These are phyloP conservation scores for Omphaloscelis lunosa DNA, from an alignment of 2,888 invertebrate species.

Conservation along the genomic window DNA sequence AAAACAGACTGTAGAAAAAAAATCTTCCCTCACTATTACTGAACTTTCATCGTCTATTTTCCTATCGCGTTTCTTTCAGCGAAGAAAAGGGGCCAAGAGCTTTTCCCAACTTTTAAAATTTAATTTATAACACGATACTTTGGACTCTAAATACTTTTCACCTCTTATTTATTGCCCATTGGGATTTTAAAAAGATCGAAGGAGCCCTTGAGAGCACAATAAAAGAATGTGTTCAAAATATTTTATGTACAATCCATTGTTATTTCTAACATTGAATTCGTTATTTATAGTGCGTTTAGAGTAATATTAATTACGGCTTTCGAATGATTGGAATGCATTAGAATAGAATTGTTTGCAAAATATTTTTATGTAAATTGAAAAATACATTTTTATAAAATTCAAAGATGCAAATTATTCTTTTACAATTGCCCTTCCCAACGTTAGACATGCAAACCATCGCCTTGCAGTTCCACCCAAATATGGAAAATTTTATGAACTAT, in stretches of 20 bases:
- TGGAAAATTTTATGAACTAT: neutral
- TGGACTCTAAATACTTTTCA: constrained; percentile 43
- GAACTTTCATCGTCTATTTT: constrained; percentile 10
- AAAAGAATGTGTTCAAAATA: constrained; percentile 36
- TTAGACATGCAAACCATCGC: neutral
- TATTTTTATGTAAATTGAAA: no score
- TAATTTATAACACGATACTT: constrained; percentile 53
- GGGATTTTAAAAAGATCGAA: constrained; percentile 39
- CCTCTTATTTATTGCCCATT: constrained; percentile 40
- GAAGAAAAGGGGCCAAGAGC: constrained; percentile 5
- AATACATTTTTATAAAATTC: no score
- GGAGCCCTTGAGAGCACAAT: constrained; percentile 22
- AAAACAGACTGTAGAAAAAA: neutral
- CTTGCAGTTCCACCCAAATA: no score
- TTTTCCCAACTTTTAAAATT: constrained; percentile 44
- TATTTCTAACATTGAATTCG: constrained; percentile 23
- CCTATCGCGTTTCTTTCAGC: constrained; percentile 31
- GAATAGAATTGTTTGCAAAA: neutral
- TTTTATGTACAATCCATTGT: constrained; percentile 36
- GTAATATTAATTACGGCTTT: constrained; percentile 4
- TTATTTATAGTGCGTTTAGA: constrained; percentile 19
- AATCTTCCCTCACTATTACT: neutral
- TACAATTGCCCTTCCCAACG: no score
- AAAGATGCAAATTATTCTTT: neutral
- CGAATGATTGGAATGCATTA: neutral